These are phyloP conservation scores for Cartodere bifasciata DNA, from an alignment of 2,888 invertebrate genomes.

Conservation along the genomic window DNA sequence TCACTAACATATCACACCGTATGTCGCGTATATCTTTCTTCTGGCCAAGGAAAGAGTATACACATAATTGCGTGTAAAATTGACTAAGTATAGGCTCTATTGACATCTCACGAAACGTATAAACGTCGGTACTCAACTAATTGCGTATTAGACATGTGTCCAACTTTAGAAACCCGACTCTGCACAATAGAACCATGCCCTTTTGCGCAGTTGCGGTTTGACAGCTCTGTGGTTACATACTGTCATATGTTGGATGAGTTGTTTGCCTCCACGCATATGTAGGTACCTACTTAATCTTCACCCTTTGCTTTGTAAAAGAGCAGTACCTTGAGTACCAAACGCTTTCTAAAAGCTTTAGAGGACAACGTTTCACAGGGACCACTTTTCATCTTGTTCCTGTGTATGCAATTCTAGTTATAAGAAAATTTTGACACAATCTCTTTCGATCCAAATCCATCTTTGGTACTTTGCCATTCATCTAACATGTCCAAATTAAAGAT, in stretches of 20 bases:
- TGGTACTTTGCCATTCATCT: too few relatives aligned
- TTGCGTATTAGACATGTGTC: slow-evolving; percentile 32
- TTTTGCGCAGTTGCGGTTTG: slow-evolving; percentile 27
- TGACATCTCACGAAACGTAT: slow-evolving; percentile 30
- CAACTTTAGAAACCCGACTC: slow-evolving; percentile 24
- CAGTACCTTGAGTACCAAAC: too few relatives aligned
- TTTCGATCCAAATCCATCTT: too few relatives aligned
- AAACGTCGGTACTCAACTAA: too few relatives aligned
- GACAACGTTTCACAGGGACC: too few relatives aligned
- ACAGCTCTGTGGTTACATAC: slow-evolving; percentile 29
- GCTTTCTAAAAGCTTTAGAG: too few relatives aligned
- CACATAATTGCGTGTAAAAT: slow-evolving; percentile 13
- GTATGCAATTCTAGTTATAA: too few relatives aligned
- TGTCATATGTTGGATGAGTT: slow-evolving; percentile 31
- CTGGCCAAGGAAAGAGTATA: slow-evolving; percentile 18
- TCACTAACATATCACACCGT: slow-evolving; percentile 35
- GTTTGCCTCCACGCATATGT: slow-evolving; percentile 1
- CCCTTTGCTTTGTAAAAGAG: too few relatives aligned
- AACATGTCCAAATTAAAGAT: too few relatives aligned
- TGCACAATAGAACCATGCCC: slow-evolving; percentile 27
- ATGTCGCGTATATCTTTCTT: slow-evolving; percentile 23
- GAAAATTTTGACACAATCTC: too few relatives aligned
- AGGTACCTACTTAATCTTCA: slow-evolving; percentile 5
- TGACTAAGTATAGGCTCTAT: slow-evolving; percentile 19
- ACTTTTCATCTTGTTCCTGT: too few relatives aligned